phyloP scores from a whole-genome alignment of 92 coral and sea anemone genomes.

The Epizoanthus illoricatus region DNA sequence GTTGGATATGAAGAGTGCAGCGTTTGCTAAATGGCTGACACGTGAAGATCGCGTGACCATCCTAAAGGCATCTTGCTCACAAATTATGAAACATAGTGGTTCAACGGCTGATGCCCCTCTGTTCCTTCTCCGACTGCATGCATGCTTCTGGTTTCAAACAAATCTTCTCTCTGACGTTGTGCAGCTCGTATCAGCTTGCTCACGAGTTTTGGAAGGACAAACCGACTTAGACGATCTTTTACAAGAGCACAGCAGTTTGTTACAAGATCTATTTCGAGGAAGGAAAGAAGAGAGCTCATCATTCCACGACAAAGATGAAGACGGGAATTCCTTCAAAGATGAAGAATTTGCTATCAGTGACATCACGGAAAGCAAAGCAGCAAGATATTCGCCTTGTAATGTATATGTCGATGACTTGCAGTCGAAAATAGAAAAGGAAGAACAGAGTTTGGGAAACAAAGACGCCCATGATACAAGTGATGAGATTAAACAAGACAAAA shows the following conservation, averaged over 20 bases:
- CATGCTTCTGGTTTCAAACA: conserved; percentile 26
- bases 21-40: conserved; percentile 12
- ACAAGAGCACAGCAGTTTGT: conserved; percentile 2
- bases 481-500: neutral
- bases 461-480: neutral
- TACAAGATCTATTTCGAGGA: too few relatives aligned
- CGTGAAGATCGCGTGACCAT: conserved; percentile 43
- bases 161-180: conserved; percentile 9
- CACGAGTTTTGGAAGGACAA: neutral
- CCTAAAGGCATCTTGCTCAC: conserved; percentile 34
- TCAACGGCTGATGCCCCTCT: neutral
- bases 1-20: conserved; percentile 45
- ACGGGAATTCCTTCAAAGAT: too few relatives aligned
- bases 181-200: conserved; percentile 27
- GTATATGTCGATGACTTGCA: too few relatives aligned
- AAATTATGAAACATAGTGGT: conserved; percentile 2
- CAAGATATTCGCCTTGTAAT: too few relatives aligned
- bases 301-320: too few relatives aligned
- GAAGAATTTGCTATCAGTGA: too few relatives aligned
- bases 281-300: too few relatives aligned
- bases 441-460: too few relatives aligned
- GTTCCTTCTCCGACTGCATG: conserved; percentile 15
- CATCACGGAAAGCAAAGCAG: too few relatives aligned
- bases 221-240: neutral
- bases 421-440: too few relatives aligned